These are phyloP conservation scores for Tamias sibiricus DNA, from an alignment of 2,113 vertebrate genomes.

Conservation along the genomic window DNA sequence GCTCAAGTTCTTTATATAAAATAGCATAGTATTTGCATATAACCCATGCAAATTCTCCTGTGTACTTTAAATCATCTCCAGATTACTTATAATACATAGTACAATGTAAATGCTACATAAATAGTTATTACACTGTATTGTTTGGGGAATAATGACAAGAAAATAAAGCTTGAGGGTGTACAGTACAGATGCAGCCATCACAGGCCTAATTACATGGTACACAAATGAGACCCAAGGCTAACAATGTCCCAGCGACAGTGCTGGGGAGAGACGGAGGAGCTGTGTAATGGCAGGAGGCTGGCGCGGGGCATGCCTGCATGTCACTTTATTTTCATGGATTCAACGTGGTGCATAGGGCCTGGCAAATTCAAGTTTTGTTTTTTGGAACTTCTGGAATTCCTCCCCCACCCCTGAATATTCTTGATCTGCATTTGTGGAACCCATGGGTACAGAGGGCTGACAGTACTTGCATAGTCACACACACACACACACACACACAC, in stretches of 20 bases:
- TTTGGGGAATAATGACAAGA: not conserved
- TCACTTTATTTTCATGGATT: not conserved
- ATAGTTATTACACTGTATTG: not conserved
- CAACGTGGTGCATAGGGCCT: not conserved
- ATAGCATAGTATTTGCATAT: not conserved
- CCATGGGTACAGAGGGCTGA: not conserved
- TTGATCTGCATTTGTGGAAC: not conserved
- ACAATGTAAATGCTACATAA: not conserved
- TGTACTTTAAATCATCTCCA: not conserved
- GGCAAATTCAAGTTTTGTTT: not conserved
- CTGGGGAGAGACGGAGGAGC: not conserved
- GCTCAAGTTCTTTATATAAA: not conserved
- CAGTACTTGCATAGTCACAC: not conserved
- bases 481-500: not conserved
- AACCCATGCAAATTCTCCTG: not conserved
- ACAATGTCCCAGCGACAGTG: too few species aligned
- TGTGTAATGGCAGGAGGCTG: not conserved
- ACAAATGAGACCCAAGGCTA: not conserved
- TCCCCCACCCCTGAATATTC: not conserved
- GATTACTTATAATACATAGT: not conserved
- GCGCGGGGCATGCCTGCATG: rapidly evolving
- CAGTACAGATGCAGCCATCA: not conserved
- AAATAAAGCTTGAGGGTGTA: not conserved
- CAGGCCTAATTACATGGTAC: not conserved
- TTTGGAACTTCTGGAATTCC: not conserved